Evolutionary conservation across 2,113 vertebrate species (phyloP).

Genomic region (Tor tambroides): DNA sequence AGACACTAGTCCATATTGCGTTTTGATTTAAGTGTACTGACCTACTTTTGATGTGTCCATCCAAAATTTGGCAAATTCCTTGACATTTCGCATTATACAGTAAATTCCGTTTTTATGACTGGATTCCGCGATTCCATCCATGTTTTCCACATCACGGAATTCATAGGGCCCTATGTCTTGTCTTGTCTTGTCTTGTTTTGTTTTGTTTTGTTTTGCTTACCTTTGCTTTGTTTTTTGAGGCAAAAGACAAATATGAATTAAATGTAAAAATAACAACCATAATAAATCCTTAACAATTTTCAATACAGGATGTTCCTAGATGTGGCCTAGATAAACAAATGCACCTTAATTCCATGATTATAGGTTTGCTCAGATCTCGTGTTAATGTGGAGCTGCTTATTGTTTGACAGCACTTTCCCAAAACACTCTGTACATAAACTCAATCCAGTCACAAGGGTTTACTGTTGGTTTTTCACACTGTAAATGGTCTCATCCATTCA

Average conservation of each 20-base stretch:
- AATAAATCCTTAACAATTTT: not conserved
- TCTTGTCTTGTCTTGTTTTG: too few relatives aligned
- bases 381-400: not conserved
- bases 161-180: too few relatives aligned
- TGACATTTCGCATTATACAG: too few relatives aligned
- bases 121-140: too few relatives aligned
- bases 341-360: not conserved
- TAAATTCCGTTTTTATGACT: too few relatives aligned
- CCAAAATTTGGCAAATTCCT: too few relatives aligned
- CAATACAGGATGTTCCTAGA: not conserved
- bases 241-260: not conserved
- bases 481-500: constrained; percentile 27
- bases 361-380: not conserved
- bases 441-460: constrained; percentile 62
- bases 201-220: too few relatives aligned
- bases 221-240: too few relatives aligned
- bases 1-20: too few relatives aligned
- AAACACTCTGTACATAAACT: not conserved
- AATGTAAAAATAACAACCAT: not conserved
- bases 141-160: too few relatives aligned
- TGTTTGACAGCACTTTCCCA: not conserved
- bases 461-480: constrained; percentile 30
- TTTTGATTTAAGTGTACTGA: too few relatives aligned
- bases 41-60: too few relatives aligned
- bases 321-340: not conserved